phyloP scores from a whole-genome alignment of 2,888 invertebrate species.

The Cryptops parisi region DNA sequence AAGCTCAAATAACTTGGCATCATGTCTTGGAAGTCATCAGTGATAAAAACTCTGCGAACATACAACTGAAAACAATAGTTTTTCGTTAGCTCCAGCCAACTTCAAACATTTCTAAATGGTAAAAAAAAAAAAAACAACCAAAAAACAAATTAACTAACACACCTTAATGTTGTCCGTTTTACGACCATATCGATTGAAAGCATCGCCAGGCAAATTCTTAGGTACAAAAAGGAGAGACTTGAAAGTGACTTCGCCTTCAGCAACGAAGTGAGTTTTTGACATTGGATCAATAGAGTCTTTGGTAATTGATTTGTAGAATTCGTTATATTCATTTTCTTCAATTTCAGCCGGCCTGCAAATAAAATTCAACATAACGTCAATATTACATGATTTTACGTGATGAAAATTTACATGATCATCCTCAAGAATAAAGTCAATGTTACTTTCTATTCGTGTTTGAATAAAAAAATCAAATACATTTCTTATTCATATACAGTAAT shows the following conservation, averaged over 20 bases:
- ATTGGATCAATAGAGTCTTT: constrained; percentile 74
- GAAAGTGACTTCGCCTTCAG: constrained; percentile 99
- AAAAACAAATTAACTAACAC: not conserved
- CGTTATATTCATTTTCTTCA: constrained; percentile 72
- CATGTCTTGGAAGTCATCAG: constrained; percentile 98
- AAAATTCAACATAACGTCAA: too few relatives aligned
- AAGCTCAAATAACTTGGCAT: constrained; percentile 96
- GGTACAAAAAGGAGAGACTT: constrained; percentile 92
- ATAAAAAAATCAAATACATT: too few relatives aligned
- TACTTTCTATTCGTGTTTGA: too few relatives aligned
- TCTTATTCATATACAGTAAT: too few relatives aligned
- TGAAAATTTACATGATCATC: too few relatives aligned
- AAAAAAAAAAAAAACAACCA: too few relatives aligned
- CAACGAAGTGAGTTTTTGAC: constrained; percentile 83
- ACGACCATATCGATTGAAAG: constrained; percentile 90
- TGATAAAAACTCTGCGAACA: constrained; percentile 96
- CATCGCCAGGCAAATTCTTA: constrained; percentile 74
- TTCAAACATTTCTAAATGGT: too few relatives aligned
- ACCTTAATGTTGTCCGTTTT: constrained; percentile 84
- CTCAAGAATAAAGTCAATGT: too few relatives aligned
- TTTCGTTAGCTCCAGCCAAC: too few relatives aligned
- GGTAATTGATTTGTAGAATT: constrained; percentile 90
- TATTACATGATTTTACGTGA: too few relatives aligned
- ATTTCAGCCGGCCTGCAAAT: constrained; percentile 52
- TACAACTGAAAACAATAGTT: constrained; percentile 47